Percentiles rank a stretch among this genome's conserved stretches.
These are phyloP conservation scores for Porphyrio hochstetteri DNA, from an alignment of 2,113 vertebrate genomes.

Conservation along the genomic window DNA sequence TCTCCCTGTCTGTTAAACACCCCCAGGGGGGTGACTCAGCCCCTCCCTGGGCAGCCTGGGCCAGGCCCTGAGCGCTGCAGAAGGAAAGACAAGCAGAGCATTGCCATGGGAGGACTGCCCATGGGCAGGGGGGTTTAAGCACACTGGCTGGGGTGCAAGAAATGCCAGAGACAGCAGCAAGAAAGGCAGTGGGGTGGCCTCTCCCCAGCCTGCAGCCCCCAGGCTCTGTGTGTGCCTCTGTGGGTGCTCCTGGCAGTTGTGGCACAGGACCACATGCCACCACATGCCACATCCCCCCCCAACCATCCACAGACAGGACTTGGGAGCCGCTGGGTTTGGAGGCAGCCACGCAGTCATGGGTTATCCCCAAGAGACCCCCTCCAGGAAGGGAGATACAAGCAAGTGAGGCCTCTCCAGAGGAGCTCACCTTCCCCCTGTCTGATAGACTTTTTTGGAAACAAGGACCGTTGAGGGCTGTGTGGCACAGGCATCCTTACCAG, in stretches of 20 bases:
- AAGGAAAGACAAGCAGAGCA: background rate
- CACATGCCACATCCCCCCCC: no score
- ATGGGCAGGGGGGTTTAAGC: background rate
- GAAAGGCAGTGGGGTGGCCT: background rate
- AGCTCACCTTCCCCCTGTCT: background rate
- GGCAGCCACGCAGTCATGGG: background rate
- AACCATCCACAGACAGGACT: no score
- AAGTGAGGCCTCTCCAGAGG: background rate
- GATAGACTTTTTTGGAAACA: background rate
- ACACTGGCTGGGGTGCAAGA: background rate
- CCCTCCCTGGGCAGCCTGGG: no score
- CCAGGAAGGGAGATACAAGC: background rate
- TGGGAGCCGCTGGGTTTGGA: background rate
- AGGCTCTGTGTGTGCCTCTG: background rate
- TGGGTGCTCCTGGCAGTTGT: fast-evolving
- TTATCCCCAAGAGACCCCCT: no score
- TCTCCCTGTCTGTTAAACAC: no score
- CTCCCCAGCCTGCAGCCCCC: no score
- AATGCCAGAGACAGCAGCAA: background rate
- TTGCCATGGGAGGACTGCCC: background rate
- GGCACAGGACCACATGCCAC: no score
- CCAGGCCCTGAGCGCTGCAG: background rate
- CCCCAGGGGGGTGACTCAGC: no score
- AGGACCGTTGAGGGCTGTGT: no score
- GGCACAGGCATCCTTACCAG: background rate